Percentiles rank a stretch among this genome's conserved stretches.
Conservation (phyloP, 2,888 invertebrate species). For the Cryptus armator region DNA sequence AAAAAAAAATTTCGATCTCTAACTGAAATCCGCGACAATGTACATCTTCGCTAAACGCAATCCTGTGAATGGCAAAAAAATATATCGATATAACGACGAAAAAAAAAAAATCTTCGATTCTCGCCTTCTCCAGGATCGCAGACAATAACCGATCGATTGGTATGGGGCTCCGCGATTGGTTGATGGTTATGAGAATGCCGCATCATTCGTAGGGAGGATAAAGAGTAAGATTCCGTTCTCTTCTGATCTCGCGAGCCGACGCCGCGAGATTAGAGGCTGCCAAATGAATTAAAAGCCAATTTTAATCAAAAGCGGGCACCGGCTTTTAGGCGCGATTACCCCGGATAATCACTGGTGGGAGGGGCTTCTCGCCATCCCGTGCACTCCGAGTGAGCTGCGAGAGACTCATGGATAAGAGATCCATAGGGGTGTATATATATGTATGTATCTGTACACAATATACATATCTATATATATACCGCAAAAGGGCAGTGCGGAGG, state of each 20-base stretch:
- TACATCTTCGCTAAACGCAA: no score
- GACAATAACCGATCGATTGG: conserved; percentile 52
- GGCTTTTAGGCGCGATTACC: conserved; percentile 85
- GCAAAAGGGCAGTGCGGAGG: conserved; percentile 41
- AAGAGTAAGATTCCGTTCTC: conserved; percentile 67
- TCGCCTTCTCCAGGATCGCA: background rate
- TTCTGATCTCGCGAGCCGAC: conserved; percentile 81
- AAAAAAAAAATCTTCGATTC: conserved; percentile 23
- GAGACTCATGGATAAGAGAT: conserved; percentile 43
- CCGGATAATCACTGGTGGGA: conserved; percentile 84
- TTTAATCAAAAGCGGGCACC: conserved; percentile 85
- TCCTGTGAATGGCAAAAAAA: background rate
- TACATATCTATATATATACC: background rate
- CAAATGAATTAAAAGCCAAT: conserved; percentile 85
- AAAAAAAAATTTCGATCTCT: background rate
- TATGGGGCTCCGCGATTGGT: conserved; percentile 41
- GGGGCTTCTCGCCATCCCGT: conserved; percentile 69
- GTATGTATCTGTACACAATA: conserved; percentile 15
- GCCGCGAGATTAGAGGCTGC: conserved; percentile 84
- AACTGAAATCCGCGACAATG: no score
- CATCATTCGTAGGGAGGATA: conserved; percentile 31
- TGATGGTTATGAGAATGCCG: conserved; percentile 30
- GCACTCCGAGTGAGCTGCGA: conserved; percentile 67
- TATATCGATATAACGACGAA: background rate
- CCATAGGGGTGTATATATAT: conserved; percentile 38